Conservation (phyloP, 2,888 invertebrate genomes). For the Argynnis bischoffii region DNA sequence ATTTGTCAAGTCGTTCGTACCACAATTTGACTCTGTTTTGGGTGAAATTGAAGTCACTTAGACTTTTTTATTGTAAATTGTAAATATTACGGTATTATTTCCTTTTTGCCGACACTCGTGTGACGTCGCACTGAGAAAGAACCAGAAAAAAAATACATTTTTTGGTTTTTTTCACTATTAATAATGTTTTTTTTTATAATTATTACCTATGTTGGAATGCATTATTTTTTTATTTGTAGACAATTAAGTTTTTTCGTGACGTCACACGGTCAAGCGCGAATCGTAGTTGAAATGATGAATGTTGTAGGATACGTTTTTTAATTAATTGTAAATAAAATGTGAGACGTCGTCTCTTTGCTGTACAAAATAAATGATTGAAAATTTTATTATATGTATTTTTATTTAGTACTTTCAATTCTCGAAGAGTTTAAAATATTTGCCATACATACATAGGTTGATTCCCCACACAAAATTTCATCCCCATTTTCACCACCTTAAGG, state of each 20-base stretch:
- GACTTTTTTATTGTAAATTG: constrained; percentile 37
- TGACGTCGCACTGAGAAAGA: not conserved
- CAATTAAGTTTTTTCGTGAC: constrained; percentile 1
- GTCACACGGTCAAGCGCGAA: constrained; percentile 22
- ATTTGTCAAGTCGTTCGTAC: constrained; percentile 13
- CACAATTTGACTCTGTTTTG: not conserved
- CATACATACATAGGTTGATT: too few species aligned
- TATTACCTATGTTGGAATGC: not conserved
- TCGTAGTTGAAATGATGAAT: constrained; percentile 29
- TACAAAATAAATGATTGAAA: constrained; percentile 40
- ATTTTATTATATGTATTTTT: constrained; percentile 20
- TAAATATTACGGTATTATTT: constrained; percentile 39
- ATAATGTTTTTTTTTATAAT: not conserved
- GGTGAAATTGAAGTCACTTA: constrained; percentile 11
- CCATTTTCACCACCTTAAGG: too few species aligned
- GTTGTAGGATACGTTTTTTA: constrained; percentile 38
- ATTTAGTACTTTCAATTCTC: not conserved
- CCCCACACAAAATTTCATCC: too few species aligned
- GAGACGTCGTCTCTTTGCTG: constrained; percentile 34
- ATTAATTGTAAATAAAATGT: constrained; percentile 38
- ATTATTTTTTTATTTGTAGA: not conserved
- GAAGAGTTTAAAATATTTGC: not conserved
- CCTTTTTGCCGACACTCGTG: constrained; percentile 17
- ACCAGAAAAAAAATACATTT: not conserved
- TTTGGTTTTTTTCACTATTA: not conserved